Base-by-base conservation (phyloP, 2,113 vertebrate species). In the Brevimyrus niger region DNA sequence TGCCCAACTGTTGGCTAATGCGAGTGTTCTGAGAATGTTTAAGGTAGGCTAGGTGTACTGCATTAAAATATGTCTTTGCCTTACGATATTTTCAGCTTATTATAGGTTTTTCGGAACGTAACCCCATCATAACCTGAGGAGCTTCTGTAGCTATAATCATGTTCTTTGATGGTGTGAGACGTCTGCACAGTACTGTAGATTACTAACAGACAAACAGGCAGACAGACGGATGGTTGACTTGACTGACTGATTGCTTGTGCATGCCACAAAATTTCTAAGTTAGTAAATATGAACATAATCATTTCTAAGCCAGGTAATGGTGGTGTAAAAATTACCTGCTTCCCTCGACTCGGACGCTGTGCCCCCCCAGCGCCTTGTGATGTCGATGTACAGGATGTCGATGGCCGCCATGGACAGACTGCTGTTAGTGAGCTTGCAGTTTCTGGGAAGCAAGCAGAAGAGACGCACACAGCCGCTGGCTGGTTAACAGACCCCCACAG, bases 311-410 rank as follows among this genome's bases (percentile, higher is more conserved):
- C 44, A 84, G 0, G 15, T 21, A 47, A 84, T 6, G 42, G 17
- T 21, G 31, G 15, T 6, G 1, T 8, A 15, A 80, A 23, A 53
- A 88, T 94, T 96, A 97, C 98, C 97, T 94, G 97, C 95, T 91
- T 99, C 98, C 90, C 94, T 96, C 61, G 97, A 97, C 88, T 98
- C 97, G 0, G 96, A 48, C 9, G 91, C 88, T 42, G 95, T 31
- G 48, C 96, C 95, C 42, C 96, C 96, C 97, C 98, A 98, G 8
- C 97, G 96, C n/a, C 98, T 95, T 0, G 97, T 98, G 93, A 99
- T 98, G 93, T 99, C 98, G 1, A 99, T 99, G 93, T 99, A 99
- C 0, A 99, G 96, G 92, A 99, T 99, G 92, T 99, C 98, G 47
- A 96, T 97, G 0, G 97, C 95, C 0, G 98, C 98, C 98, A 99